A percentile compares a stretch with the other conserved stretches of the same genome.
phyloP scores from a whole-genome alignment of 2,797 vertebrate species.

The Micropoecilia bifurca region DNA sequence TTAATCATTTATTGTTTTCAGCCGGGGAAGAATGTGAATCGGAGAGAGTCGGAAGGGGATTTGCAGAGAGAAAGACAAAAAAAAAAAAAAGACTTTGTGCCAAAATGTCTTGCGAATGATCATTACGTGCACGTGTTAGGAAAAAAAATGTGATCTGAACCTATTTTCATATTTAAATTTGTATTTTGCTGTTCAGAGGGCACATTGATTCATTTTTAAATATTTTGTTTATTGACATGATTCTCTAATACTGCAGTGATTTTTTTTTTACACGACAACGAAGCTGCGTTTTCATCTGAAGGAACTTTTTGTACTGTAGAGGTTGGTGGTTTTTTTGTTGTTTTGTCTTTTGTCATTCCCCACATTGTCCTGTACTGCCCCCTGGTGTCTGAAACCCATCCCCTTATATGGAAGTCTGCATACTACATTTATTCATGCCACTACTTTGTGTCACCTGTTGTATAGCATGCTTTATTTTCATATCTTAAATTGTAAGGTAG shows the following conservation, averaged over 20 bases:
- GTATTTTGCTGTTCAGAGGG: conserved; percentile 91
- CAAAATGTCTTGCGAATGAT: conserved; percentile 91
- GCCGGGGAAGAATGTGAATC: conserved; percentile 33
- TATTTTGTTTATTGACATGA: conserved; percentile 55
- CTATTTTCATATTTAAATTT: conserved; percentile 99
- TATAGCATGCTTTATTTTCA: conserved; percentile 73
- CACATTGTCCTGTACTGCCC: conserved; percentile 69
- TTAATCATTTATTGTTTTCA: conserved; percentile 23
- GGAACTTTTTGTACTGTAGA: conserved; percentile 62
- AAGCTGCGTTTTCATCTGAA: conserved; percentile 59
- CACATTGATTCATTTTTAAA: conserved; percentile 77
- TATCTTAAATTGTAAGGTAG: conserved; percentile 63
- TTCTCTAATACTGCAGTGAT: conserved; percentile 65
- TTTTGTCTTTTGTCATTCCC: conserved; percentile 35
- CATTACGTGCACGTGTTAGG: conserved; percentile 69
- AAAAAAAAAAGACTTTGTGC: conserved; percentile 86
- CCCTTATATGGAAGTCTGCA: conserved; percentile 39
- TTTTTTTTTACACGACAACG: conserved; percentile 65
- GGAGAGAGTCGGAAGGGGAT: conserved; percentile 35
- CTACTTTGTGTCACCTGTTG: conserved; percentile 51
- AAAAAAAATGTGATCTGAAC: conserved; percentile 86
- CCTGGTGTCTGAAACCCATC: conserved; percentile 67
- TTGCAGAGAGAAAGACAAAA: conserved; percentile 23
- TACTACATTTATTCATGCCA: conserved; percentile 42
- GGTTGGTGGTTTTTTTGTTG: conserved; percentile 15